phyloP scores from a whole-genome alignment of 1,140 invertebrate genomes.

The Mamestra configurata region DNA sequence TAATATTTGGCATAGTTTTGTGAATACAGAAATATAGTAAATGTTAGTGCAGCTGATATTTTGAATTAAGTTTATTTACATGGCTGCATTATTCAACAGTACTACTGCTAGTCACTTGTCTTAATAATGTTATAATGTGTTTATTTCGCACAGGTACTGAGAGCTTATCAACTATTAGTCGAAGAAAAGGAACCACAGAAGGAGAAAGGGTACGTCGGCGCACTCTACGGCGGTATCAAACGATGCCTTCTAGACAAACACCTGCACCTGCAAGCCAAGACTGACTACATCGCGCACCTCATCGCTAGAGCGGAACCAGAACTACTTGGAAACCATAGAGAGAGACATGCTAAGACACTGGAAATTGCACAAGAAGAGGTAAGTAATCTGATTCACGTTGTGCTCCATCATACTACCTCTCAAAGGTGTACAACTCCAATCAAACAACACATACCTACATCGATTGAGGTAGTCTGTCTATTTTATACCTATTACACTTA shows the following conservation, averaged over 20 bases:
- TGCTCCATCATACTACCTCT: no score
- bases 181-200: constrained; percentile 94
- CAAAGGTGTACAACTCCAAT: no score
- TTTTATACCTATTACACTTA: no score
- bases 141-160: constrained; percentile 87
- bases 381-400: constrained; percentile 35
- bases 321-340: constrained; percentile 93
- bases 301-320: constrained; percentile 97
- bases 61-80: no score
- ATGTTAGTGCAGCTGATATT: no score
- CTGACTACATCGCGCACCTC: constrained; percentile 95
- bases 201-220: constrained; percentile 96
- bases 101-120: neutral
- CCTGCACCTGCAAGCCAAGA: constrained; percentile 95
- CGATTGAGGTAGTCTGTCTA: no score
- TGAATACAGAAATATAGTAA: no score
- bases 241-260: constrained; percentile 95
- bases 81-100: no score
- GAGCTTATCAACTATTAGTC: constrained; percentile 95
- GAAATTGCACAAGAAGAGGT: constrained; percentile 98
- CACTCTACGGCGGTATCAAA: constrained; percentile 95
- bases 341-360: constrained; percentile 97
- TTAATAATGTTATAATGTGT: no score
- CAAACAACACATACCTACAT: no score
- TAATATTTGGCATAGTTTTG: no score